phyloP scores from a whole-genome alignment of 1,140 invertebrate genomes.

The Archegozetes longisetosus region DNA sequence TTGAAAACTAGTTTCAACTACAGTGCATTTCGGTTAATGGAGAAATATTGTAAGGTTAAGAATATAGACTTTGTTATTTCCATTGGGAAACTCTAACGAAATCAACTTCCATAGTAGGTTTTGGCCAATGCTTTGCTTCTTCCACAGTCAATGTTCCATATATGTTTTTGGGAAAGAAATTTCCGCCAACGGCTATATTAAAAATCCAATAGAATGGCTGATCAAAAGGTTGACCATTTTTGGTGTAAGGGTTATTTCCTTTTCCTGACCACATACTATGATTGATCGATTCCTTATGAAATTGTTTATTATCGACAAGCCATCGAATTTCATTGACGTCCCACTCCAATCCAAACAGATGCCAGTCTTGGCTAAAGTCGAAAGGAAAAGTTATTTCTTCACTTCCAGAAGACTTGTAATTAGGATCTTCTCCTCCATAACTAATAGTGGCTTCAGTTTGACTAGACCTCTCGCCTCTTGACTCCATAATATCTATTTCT shows the following conservation, averaged over 20 bases:
- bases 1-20: too few relatives aligned
- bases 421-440: slow-evolving; percentile 1
- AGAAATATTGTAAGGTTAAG: too few relatives aligned
- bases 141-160: neutral
- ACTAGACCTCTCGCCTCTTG: neutral
- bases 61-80: too few relatives aligned
- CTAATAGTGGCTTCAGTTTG: neutral
- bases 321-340: slow-evolving; percentile 24
- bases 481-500: slow-evolving; percentile 12
- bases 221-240: slow-evolving; percentile 15
- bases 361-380: slow-evolving; percentile 22
- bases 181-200: slow-evolving; percentile 7
- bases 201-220: slow-evolving; percentile 22
- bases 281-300: neutral
- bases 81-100: neutral
- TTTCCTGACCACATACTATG: neutral
- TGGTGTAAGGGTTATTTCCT: slow-evolving; percentile 1
- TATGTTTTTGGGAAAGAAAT: neutral
- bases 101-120: neutral
- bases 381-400: neutral
- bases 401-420: neutral
- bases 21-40: too few relatives aligned
- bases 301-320: slow-evolving; percentile 10
- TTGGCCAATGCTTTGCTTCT: neutral
- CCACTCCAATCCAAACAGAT: slow-evolving; percentile 27